phyloP scores from a whole-genome alignment of 2,888 invertebrate species.

The Dicyrtoma fusca region DNA sequence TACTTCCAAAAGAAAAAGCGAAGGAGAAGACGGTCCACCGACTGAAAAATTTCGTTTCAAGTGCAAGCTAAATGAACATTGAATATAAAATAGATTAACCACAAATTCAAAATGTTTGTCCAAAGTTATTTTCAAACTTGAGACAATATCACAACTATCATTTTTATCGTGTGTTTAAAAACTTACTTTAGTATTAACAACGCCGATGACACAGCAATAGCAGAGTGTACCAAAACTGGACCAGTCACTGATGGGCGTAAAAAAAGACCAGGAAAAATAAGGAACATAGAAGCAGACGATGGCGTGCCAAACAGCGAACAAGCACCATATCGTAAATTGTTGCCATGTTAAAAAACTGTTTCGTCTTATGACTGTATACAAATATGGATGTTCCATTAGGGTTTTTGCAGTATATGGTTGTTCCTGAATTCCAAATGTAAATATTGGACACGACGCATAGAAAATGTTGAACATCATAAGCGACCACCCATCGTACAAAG shows the following conservation, averaged over 20 bases:
- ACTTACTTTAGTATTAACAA: slow-evolving; percentile 65
- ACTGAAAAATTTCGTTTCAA: slow-evolving; percentile 68
- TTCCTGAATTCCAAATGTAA: slow-evolving; percentile 75
- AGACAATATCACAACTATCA: no score
- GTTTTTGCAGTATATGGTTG: slow-evolving; percentile 68
- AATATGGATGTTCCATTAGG: slow-evolving; percentile 67
- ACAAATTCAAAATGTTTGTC: neutral
- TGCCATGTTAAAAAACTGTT: slow-evolving; percentile 69
- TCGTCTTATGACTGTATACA: slow-evolving; percentile 68
- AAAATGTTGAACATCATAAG: slow-evolving; percentile 76
- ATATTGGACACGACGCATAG: slow-evolving; percentile 75
- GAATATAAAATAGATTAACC: slow-evolving; percentile 12
- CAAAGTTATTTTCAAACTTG: no score
- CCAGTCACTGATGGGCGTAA: slow-evolving; percentile 58
- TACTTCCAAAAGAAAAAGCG: slow-evolving; percentile 65
- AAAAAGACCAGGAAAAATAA: slow-evolving; percentile 54
- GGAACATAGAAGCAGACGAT: slow-evolving; percentile 67
- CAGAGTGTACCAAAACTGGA: slow-evolving; percentile 67
- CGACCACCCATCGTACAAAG: slow-evolving; percentile 75
- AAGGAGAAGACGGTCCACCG: slow-evolving; percentile 63
- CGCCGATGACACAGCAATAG: slow-evolving; percentile 65
- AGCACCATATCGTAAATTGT: slow-evolving; percentile 68
- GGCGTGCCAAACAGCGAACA: slow-evolving; percentile 68
- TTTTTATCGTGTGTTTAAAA: slow-evolving; percentile 8
- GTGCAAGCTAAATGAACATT: slow-evolving; percentile 64